These are phyloP conservation scores for Amblyornis subalaris DNA, from an alignment of 2,113 vertebrate genomes.

Conservation along the genomic window DNA sequence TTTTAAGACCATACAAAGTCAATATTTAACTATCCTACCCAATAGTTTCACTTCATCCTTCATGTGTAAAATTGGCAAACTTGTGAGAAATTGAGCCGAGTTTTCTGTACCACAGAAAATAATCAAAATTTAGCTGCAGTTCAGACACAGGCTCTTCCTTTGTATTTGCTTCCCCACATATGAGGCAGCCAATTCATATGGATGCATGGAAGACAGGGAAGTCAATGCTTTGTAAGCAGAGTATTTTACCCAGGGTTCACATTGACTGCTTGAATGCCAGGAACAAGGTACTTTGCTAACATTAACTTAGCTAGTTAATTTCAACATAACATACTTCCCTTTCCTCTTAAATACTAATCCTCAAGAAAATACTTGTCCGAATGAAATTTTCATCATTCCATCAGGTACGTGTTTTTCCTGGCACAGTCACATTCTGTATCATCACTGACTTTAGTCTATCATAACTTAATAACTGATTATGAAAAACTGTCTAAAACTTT, in stretches of 20 bases:
- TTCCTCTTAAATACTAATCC: background rate
- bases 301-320: background rate
- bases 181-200: background rate
- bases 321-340: background rate
- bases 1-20: background rate
- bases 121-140: background rate
- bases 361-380: background rate
- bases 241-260: background rate
- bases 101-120: background rate
- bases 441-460: background rate
- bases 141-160: background rate
- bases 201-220: background rate
- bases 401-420: background rate
- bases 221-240: background rate
- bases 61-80: background rate
- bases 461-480: background rate
- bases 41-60: background rate
- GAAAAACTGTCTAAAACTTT: background rate
- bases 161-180: background rate
- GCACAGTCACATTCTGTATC: background rate
- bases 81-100: background rate
- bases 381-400: background rate
- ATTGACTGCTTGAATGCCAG: background rate
- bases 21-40: background rate
- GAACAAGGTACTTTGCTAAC: background rate